phyloP scores from a whole-genome alignment of 2,113 vertebrate genomes.

The Podilymbus podiceps region DNA sequence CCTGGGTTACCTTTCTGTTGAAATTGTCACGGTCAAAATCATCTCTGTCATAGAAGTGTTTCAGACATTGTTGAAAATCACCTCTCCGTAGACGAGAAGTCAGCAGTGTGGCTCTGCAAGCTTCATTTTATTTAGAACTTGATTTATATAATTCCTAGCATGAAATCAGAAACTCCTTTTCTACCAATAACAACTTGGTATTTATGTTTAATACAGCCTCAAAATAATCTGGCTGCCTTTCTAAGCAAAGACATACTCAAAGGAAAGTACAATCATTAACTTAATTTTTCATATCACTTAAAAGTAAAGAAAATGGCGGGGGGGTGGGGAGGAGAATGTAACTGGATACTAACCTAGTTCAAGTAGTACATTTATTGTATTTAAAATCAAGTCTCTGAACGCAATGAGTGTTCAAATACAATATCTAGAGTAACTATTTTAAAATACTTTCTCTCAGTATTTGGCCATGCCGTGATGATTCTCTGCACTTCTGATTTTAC shows the following conservation, averaged over 20 bases:
- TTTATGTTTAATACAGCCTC: background rate
- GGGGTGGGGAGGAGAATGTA: background rate
- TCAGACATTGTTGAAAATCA: background rate
- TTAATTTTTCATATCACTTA: background rate
- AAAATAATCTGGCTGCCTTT: background rate
- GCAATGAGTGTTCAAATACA: background rate
- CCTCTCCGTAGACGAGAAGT: background rate
- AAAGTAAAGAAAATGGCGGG: background rate
- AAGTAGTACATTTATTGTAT: background rate
- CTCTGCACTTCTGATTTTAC: background rate
- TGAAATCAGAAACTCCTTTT: background rate
- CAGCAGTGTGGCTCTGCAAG: background rate
- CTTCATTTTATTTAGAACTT: background rate
- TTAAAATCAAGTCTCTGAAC: background rate
- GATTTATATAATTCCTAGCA: background rate
- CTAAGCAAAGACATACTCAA: background rate
- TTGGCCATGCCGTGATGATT: background rate
- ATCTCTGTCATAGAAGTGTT: background rate
- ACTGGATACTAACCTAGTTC: background rate
- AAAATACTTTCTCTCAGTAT: background rate
- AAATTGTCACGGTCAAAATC: background rate
- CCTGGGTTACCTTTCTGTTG: background rate
- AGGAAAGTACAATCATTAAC: background rate
- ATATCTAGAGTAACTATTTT: background rate
- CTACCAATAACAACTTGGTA: background rate